Base-by-base conservation (phyloP, 2,797 vertebrate species). In the Ispidina lecontei region DNA sequence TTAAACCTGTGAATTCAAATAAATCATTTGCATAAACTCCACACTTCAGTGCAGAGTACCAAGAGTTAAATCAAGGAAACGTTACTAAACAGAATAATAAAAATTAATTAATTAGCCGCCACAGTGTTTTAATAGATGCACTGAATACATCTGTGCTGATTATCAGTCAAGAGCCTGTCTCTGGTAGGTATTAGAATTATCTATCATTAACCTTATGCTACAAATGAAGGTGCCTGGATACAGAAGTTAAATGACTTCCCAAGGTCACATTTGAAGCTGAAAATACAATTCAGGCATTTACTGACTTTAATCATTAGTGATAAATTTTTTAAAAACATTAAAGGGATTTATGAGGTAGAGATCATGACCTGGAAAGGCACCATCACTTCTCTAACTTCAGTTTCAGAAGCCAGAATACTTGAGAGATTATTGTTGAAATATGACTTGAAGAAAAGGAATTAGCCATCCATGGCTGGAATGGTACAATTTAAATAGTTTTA, bases 111-210 rank as follows among this genome's bases (percentile, higher is more conserved):
- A 85, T 85, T 78, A 72, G 15, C 44, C 37, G 25, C 14, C 20
- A 55, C 47, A 65, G 22, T 14, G 29, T 56, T 87, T 82, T 76
- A 47, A 75, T 47, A 92, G 46, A 72, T 55, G 21, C 33, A 58
- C 7, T 68, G 58, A 91, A 82, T 58, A 55, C 70, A 80, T 54
- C 43, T 29, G 25, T 80, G 54, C 23, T 83, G 58, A 92, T 92
- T 74, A 78, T 83, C 51, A 83, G 41, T 54, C n/a, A 85, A 92
- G 47, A 35, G 58, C 59, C 46, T 80, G 77, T 93, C 54, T 87
- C 52, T 74, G 46, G 41, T 37, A 58, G 37, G 22, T 64, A 89
- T 80, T 67, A 23, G 51, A 92, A 93, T 92, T 88, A 94, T 73
- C 71, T 67, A 37, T 91, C 63, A 79, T 84, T 88, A 88, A 73